Conservation (phyloP, 2,888 invertebrate species). For the Prionchulus punctatus region DNA sequence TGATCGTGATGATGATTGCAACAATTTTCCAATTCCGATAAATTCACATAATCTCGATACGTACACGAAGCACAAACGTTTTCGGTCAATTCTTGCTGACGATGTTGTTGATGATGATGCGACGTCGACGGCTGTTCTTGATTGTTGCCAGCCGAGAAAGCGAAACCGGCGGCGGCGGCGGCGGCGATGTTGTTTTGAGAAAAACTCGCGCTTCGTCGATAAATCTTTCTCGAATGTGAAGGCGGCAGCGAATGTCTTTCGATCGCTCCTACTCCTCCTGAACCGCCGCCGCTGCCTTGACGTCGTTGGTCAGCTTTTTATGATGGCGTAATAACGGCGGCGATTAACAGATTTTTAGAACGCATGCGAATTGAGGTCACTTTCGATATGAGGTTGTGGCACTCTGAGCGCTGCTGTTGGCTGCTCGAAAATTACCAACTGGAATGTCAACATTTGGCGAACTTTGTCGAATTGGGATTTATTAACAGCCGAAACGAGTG, state of each 20-base stretch:
- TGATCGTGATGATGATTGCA: background rate
- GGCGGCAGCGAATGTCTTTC: background rate
- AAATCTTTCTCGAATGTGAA: background rate
- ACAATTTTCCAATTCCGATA: conserved; percentile 8
- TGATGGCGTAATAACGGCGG: background rate
- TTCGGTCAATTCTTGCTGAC: background rate
- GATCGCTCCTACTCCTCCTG: background rate
- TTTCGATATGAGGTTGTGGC: no score
- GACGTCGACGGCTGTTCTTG: no score
- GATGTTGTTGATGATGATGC: no score
- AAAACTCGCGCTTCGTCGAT: background rate
- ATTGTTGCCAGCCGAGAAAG: no score
- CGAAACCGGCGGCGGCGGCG: background rate
- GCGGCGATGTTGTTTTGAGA: background rate
- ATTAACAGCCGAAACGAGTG: no score
- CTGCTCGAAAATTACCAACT: no score
- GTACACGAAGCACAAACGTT: background rate
- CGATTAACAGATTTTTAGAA: no score
- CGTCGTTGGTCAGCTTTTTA: background rate
- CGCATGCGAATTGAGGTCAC: no score
- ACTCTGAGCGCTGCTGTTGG: no score
- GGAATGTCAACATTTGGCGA: no score
- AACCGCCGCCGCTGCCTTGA: background rate
- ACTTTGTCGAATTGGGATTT: no score
- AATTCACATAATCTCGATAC: conserved; percentile 6